Base-by-base conservation (phyloP, 2,888 invertebrate species). In the Galeopsomyia nigrocyanea region DNA sequence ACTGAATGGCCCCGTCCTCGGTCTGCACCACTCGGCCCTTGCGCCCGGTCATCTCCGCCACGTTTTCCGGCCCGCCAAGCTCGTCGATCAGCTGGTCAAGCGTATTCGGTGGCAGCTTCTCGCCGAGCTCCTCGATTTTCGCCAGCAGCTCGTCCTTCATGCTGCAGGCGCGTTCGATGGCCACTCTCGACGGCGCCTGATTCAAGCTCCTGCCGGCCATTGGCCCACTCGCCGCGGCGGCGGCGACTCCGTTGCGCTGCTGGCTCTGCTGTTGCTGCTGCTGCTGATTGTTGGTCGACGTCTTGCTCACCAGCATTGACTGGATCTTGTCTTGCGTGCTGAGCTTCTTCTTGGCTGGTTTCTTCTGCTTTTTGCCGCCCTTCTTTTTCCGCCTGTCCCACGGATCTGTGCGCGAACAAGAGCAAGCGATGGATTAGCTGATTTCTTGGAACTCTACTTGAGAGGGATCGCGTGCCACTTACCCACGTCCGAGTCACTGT, bases 31-130 rank as follows among this genome's bases (percentile, higher is more conserved):
- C 97, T 68, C 93, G 88, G 0, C 98, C 98, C 82, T 98, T 97
- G 66, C 99, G 91, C 0, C 99, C 99, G 0, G 99, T 99, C 99
- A 99, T 99, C 92, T 99, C 99, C 0, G 99, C 99, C 0, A 99
- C 99, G 87, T 96, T 95, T 79, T 98, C 97, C 0, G 98, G 95
- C 1, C 99, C 99, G 61, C 99, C 99, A 13, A 99, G 90, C 84
- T 98, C 97, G 87, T 99, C 99, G 77, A 99, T 99, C 14, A 99
- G 90, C 86, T 99, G 98, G 89, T 99, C 99, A 57, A 99, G 89
- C 0, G 99, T 98, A 87, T 99, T 99, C 51, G 98, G 95, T 7
- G 99, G 99, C 78, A 99, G 88, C 22, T 91, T 90, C 0, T 94
- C 92, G 6, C 98, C 98, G 2, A 99, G 88, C 31, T 90, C 88